These are phyloP conservation scores for Radopholus similis DNA, from an alignment of 1,140 invertebrate genomes.

Conservation along the genomic window DNA sequence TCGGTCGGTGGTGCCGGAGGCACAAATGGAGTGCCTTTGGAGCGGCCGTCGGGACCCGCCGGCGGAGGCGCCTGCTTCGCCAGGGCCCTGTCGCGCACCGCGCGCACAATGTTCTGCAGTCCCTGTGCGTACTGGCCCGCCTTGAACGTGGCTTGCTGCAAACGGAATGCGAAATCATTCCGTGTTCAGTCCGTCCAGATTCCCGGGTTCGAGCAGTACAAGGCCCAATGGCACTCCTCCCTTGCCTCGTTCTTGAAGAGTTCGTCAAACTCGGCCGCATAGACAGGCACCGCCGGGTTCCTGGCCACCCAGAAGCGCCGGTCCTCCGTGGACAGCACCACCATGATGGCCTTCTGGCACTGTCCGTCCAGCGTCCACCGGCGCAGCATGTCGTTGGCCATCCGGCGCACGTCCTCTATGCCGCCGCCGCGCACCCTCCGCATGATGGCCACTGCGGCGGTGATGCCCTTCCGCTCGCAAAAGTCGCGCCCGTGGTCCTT, in stretches of 20 bases:
- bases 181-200: too few relatives aligned
- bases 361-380: constrained; percentile 52
- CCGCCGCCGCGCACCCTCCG: constrained; percentile 50
- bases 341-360: constrained; percentile 50
- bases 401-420: constrained; percentile 44
- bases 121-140: constrained; percentile 41
- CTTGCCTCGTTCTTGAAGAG: constrained; percentile 47
- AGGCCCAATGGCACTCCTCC: not conserved
- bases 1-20: constrained; percentile 14
- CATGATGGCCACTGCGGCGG: constrained; percentile 51
- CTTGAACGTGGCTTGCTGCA: constrained; percentile 50
- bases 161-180: not conserved
- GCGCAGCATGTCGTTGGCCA: constrained; percentile 53
- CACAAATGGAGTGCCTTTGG: constrained; percentile 17
- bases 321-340: constrained; percentile 51
- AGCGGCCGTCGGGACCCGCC: constrained; percentile 1
- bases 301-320: constrained; percentile 56
- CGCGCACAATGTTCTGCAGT: constrained; percentile 50
- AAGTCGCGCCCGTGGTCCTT: constrained; percentile 47
- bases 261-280: constrained; percentile 52
- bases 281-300: constrained; percentile 52
- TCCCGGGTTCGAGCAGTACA: not conserved
- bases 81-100: constrained; percentile 47
- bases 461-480: constrained; percentile 56
- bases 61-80: constrained; percentile 41